Evolutionary conservation across 2,113 vertebrate genomes (phyloP), one percentile per base, ranked within the genome.

Genomic region (Oxyruncus cristatus): DNA sequence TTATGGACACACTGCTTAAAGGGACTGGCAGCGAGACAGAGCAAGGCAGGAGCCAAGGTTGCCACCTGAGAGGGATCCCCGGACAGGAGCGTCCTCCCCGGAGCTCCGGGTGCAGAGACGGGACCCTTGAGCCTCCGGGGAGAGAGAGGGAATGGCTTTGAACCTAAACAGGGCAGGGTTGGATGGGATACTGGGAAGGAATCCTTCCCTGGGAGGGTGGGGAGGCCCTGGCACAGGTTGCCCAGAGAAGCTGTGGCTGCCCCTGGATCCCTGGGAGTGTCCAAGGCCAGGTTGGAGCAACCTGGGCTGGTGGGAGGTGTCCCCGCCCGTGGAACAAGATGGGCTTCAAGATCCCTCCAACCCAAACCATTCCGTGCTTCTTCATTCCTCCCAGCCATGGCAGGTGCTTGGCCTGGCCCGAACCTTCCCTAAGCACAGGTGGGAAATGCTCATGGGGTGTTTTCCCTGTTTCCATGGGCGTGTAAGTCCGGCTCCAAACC

Each of bases 11-110:
- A 0, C 67, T 23, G 83, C n/a, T n/a, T n/a, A n/a, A n/a, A n/a
- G n/a, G n/a, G n/a, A n/a, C 26, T 1, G n/a, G 33, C 19, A 32
- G 82, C 1, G 0, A 18, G 58, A 1, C 1, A 6, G 39, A 56
- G 79, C 66, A n/a, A 14, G 66, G 59, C 62, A 9, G 55, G 42
- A 79, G 61, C 50, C 16, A 6, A 27, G 19, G 30, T 6, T 6
- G 80, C 49, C 78, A 67, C 22, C 37, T 0, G 5, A 30, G 65
- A 66, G 26, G 0, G 0, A 58, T 1, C 28, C 41, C 53, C 50
- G 14, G 41, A 3, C 30, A 3, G 5, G 17, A 62, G 46, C 44
- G 44, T 19, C 73, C 26, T 80, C 12, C 73, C 21, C 2, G 0
- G 24, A 26, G 8, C n/a, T 63, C n/a, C 49, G 37, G 0, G 0